Conservation (phyloP, 2,888 invertebrate genomes). For the Pachymerium ferrugineum region DNA sequence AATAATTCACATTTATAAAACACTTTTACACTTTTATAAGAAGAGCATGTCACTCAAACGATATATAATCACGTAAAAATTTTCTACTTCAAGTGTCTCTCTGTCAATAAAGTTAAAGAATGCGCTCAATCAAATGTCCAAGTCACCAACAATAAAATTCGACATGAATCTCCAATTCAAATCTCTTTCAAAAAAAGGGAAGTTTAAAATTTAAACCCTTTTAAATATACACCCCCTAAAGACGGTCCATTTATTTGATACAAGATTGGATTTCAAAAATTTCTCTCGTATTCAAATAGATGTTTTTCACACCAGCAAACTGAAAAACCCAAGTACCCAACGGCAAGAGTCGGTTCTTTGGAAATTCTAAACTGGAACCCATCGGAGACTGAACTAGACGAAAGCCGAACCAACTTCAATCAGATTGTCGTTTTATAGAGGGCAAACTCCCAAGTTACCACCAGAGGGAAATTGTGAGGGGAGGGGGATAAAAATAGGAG, state of each 20-base stretch:
- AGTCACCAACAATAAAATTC: too few relatives aligned
- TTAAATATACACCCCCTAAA: too few relatives aligned
- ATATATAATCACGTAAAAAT: too few relatives aligned
- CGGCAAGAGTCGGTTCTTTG: background rate
- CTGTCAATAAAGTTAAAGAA: too few relatives aligned
- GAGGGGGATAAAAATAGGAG: background rate
- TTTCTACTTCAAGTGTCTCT: too few relatives aligned
- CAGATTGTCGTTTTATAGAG: conserved; percentile 9
- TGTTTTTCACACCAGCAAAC: background rate
- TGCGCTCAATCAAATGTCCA: too few relatives aligned
- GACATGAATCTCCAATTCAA: too few relatives aligned
- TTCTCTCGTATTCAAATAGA: background rate
- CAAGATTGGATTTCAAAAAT: background rate
- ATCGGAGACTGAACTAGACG: background rate
- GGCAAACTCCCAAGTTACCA: conserved; percentile 3
- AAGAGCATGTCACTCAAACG: too few relatives aligned
- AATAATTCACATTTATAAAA: too few relatives aligned
- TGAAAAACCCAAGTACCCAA: background rate
- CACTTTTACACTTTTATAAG: too few relatives aligned
- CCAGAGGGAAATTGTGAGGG: background rate
- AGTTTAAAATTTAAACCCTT: too few relatives aligned
- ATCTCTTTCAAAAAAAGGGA: too few relatives aligned
- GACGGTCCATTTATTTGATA: background rate
- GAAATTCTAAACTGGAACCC: conserved; percentile 1
- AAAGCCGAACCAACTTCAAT: conserved; percentile 1